A percentile compares a stretch with the other conserved stretches of the same genome.
These are phyloP conservation scores for Muscicapa striata DNA, from an alignment of 2,797 vertebrate genomes.

Conservation along the genomic window DNA sequence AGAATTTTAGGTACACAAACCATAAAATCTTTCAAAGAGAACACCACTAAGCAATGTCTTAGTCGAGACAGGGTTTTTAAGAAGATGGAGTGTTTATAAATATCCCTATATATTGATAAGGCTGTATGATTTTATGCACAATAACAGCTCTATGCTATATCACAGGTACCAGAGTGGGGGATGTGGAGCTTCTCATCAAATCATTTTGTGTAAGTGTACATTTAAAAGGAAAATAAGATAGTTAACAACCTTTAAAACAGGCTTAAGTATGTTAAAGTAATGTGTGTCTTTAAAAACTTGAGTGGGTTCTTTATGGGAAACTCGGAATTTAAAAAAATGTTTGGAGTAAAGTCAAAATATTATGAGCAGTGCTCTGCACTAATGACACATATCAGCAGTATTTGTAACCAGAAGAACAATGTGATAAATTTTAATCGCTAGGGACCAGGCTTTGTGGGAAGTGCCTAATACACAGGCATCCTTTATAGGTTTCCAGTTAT, in stretches of 20 bases:
- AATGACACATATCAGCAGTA: conserved; percentile 82
- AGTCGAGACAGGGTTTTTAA: conserved; percentile 41
- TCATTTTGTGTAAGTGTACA: conserved; percentile 51
- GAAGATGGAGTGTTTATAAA: conserved; percentile 28
- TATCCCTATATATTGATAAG: conserved; percentile 1
- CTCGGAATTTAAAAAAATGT: conserved; percentile 43
- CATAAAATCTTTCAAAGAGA: background rate
- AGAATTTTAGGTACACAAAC: background rate
- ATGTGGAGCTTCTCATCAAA: conserved; percentile 50
- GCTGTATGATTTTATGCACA: conserved; percentile 17
- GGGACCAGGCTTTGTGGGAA: conserved; percentile 82
- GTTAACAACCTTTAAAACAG: conserved; percentile 62
- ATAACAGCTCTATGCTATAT: conserved; percentile 45
- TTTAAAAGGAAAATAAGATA: conserved; percentile 66
- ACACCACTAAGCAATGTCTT: background rate
- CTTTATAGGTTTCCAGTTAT: conserved; percentile 85
- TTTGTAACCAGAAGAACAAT: conserved; percentile 81
- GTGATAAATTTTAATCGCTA: conserved; percentile 82
- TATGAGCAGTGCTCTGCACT: conserved; percentile 77
- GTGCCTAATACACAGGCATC: conserved; percentile 79
- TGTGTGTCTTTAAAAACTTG: conserved; percentile 56
- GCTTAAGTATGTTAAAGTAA: conserved; percentile 27
- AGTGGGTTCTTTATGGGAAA: conserved; percentile 72
- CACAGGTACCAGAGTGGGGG: conserved; percentile 37
- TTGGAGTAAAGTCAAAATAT: conserved; percentile 79